phyloP scores from a whole-genome alignment of 2,797 vertebrate species.

The Borostomias antarcticus region DNA sequence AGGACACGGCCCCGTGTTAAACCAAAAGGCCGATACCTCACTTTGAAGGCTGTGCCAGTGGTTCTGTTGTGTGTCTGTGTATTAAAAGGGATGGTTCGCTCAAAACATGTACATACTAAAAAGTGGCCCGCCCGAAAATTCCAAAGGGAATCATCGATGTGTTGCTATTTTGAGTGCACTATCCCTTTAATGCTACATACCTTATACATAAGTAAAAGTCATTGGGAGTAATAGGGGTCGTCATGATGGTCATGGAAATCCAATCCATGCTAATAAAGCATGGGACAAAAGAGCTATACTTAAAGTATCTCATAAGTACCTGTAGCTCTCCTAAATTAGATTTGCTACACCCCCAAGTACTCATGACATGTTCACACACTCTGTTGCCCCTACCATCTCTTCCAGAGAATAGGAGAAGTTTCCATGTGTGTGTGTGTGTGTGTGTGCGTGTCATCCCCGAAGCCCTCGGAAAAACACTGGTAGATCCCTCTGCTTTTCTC shows the following conservation, averaged over 20 bases:
- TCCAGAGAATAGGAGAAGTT: conserved; percentile 6
- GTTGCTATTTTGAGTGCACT: too few species aligned
- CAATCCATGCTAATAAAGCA: not conserved
- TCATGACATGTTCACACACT: conserved; percentile 2
- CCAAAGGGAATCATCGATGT: too few species aligned
- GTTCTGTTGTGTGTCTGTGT: too few species aligned
- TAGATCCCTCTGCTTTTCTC: conserved; percentile 18
- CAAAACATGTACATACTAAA: too few species aligned
- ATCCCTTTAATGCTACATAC: too few species aligned
- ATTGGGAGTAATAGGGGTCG: not conserved
- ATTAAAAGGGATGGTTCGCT: too few species aligned
- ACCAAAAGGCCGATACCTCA: too few species aligned
- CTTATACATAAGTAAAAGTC: not conserved
- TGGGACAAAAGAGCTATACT: not conserved
- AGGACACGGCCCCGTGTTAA: too few species aligned
- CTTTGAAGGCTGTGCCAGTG: too few species aligned
- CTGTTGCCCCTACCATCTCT: conserved; percentile 4
- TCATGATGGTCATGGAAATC: not conserved
- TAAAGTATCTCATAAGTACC: conserved; percentile 9
- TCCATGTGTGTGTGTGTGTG: not conserved
- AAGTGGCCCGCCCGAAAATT: too few species aligned
- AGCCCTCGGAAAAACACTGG: conserved; percentile 12
- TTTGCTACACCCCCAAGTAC: not conserved
- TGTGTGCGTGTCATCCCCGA: conserved; percentile 3
- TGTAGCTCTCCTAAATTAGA: conserved; percentile 2